Conservation (phyloP, 2,113 vertebrate species). For the Lutjanus erythropterus region DNA sequence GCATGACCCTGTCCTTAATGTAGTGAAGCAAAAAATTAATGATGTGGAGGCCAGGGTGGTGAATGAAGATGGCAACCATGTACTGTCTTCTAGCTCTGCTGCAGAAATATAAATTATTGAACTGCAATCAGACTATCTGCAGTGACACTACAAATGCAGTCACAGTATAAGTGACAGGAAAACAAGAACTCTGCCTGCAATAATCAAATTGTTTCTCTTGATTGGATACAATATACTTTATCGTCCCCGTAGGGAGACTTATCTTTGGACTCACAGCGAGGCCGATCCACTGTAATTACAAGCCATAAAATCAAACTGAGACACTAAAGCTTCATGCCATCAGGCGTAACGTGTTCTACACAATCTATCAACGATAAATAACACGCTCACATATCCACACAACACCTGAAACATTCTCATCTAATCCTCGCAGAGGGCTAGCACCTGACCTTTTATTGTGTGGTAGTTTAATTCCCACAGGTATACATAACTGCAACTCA, state of each 20-base stretch:
- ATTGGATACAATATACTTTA: constrained; percentile 14
- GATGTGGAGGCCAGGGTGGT: background rate
- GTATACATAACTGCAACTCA: background rate
- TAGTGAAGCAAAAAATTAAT: background rate
- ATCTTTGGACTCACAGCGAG: constrained; percentile 1
- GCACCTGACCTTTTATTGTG: background rate
- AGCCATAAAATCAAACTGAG: constrained; percentile 20
- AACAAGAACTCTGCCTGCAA: background rate
- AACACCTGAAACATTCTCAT: background rate
- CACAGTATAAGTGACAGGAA: background rate
- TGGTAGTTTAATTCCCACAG: background rate
- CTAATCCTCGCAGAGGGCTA: background rate
- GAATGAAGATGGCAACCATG: background rate
- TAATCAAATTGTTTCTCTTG: constrained; percentile 6
- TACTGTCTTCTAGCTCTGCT: background rate
- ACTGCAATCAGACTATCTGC: background rate
- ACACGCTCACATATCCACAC: background rate
- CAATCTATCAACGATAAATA: background rate
- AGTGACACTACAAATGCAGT: background rate
- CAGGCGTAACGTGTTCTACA: background rate
- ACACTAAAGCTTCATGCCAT: background rate
- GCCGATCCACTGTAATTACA: constrained; percentile 20
- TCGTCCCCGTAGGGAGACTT: constrained; percentile 9
- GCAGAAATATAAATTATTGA: constrained; percentile 9
- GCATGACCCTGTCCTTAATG: too few relatives aligned